Percentiles rank a stretch among this genome's conserved stretches.
phyloP scores from a whole-genome alignment of 1,140 invertebrate species.

The Heliconius melpomene region DNA sequence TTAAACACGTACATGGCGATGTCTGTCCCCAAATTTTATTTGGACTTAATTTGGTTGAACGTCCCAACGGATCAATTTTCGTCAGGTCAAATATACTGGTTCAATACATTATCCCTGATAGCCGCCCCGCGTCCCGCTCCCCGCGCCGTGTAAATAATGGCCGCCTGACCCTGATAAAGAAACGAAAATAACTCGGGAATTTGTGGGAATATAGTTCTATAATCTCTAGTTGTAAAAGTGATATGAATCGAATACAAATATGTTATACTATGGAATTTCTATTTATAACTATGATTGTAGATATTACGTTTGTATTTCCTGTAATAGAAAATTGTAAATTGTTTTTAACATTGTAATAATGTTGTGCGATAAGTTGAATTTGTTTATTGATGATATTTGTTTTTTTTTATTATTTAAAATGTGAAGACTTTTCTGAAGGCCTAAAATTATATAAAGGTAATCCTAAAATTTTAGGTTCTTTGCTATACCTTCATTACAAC shows the following conservation, averaged over 20 bases:
- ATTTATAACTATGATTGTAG: constrained; percentile 29
- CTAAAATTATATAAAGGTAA: too few species aligned
- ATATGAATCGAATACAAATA: constrained; percentile 32
- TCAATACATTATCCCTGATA: constrained; percentile 30
- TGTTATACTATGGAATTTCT: constrained; percentile 26
- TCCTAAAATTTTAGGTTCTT: too few species aligned
- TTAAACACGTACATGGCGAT: not conserved
- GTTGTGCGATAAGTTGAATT: not conserved
- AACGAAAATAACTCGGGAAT: constrained; percentile 63
- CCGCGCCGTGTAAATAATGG: constrained; percentile 55
- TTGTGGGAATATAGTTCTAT: constrained; percentile 30
- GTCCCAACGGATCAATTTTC: constrained; percentile 11
- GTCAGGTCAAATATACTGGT: constrained; percentile 17
- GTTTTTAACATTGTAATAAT: not conserved
- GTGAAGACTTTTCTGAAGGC: too few species aligned
- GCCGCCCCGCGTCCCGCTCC: constrained; percentile 21
- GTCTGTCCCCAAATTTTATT: not conserved
- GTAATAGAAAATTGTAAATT: not conserved
- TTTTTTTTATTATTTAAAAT: too few species aligned
- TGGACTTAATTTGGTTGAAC: not conserved
- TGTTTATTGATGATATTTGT: not conserved
- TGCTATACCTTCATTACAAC: too few species aligned
- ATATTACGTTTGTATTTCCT: constrained; percentile 2
- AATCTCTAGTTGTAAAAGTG: constrained; percentile 37
- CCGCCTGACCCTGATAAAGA: constrained; percentile 64